Evolutionary conservation across 2,888 invertebrate species (phyloP).

Genomic region (Peribatodes rhomboidaria): DNA sequence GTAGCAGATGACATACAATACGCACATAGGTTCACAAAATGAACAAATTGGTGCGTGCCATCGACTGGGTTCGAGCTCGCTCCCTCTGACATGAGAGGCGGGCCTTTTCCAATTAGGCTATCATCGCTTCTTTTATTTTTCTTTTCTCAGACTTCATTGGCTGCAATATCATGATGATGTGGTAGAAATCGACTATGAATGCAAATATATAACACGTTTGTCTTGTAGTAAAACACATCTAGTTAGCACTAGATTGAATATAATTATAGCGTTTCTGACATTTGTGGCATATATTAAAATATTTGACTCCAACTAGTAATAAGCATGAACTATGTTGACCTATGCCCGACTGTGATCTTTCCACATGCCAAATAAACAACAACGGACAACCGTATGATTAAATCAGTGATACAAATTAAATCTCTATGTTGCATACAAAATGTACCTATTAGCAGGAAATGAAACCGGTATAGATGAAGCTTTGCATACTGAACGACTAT

Average conservation of each 20-base stretch:
- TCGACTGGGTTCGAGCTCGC: no score
- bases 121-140: no score
- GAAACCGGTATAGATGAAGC: slow-evolving; percentile 14
- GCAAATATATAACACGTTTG: not conserved
- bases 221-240: not conserved
- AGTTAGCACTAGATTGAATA: not conserved
- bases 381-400: slow-evolving; percentile 32
- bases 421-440: slow-evolving; percentile 17
- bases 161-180: no score
- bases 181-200: not conserved
- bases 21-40: no score
- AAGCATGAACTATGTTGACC: not conserved
- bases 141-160: no score
- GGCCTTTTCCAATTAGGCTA: no score
- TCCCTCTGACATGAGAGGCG: no score
- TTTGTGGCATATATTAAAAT: not conserved
- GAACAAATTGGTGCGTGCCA: no score
- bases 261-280: not conserved
- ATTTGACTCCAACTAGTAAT: not conserved
- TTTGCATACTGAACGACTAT: slow-evolving; percentile 21
- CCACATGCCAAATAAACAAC: slow-evolving; percentile 19
- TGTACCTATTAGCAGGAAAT: slow-evolving; percentile 20
- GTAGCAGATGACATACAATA: no score
- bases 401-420: slow-evolving; percentile 21
- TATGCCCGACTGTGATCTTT: slow-evolving; percentile 5